Conservation (phyloP, 37 sponge, comb jelly and placozoan species). For the Chondrosia reniformis region DNA sequence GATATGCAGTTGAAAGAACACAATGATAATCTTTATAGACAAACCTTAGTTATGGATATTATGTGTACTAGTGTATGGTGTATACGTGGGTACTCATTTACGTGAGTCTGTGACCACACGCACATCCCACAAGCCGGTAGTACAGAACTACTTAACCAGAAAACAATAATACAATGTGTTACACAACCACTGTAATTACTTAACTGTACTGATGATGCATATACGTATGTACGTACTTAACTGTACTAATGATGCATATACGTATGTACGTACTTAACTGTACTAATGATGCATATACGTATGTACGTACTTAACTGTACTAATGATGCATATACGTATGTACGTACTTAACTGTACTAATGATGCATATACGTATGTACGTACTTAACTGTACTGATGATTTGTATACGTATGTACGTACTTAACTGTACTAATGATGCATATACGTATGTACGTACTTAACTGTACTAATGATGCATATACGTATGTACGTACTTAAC, state of each 20-base stretch:
- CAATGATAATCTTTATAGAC: too few relatives aligned
- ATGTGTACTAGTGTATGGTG: too few relatives aligned
- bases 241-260: neutral
- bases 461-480: neutral
- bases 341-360: neutral
- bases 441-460: constrained; percentile 8
- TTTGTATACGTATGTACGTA: neutral
- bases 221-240: neutral
- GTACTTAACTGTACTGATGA: neutral
- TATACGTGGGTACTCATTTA: too few relatives aligned
- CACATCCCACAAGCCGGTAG: too few relatives aligned
- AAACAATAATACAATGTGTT: too few relatives aligned
- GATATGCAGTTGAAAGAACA: too few relatives aligned
- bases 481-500: neutral
- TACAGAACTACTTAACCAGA: too few relatives aligned
- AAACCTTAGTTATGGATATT: too few relatives aligned
- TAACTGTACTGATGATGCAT: neutral
- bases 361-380: neutral
- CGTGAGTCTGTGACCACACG: too few relatives aligned
- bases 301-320: neutral
- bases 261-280: constrained; percentile 9
- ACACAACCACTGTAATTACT: too few relatives aligned
- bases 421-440: neutral
- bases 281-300: neutral
- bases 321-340: neutral